phyloP scores from a whole-genome alignment of 2,888 invertebrate genomes.

The Leptinotarsa haldemani region DNA sequence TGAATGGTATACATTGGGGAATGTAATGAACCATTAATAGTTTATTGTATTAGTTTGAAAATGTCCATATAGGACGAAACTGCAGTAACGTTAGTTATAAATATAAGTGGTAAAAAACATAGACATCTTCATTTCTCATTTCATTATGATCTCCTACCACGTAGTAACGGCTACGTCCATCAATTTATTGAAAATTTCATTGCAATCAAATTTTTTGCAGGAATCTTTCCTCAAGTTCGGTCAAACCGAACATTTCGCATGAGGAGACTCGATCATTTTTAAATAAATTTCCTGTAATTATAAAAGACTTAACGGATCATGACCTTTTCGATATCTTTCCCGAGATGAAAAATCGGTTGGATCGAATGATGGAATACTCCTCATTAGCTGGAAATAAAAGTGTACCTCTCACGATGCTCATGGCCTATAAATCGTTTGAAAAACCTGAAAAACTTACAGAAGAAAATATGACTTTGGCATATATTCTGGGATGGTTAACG shows the following conservation, averaged over 20 bases:
- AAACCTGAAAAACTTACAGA: constrained; percentile 15
- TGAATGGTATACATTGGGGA: no score
- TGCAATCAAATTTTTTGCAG: neutral
- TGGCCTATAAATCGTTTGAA: constrained; percentile 24
- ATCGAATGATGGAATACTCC: constrained; percentile 18
- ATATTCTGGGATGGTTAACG: constrained; percentile 26
- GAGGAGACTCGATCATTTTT: constrained; percentile 6
- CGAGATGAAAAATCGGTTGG: constrained; percentile 17
- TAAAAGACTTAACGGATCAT: constrained; percentile 11
- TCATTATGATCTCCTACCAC: no score
- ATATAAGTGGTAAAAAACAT: no score
- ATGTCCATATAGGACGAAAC: no score
- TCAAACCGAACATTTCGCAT: neutral
- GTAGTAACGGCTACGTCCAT: no score
- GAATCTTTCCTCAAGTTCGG: neutral
- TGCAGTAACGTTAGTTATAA: no score
- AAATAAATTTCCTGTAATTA: constrained; percentile 1
- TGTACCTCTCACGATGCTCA: constrained; percentile 1
- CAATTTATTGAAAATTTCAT: no score
- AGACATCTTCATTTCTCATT: no score
- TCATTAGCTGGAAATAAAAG: constrained; percentile 16
- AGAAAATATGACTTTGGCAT: constrained; percentile 18
- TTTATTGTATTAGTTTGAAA: no score
- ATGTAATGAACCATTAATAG: no score
- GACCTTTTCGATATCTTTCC: constrained; percentile 1